These are phyloP conservation scores for Branchellion lobata DNA, from an alignment of 2,888 invertebrate species.

Conservation along the genomic window DNA sequence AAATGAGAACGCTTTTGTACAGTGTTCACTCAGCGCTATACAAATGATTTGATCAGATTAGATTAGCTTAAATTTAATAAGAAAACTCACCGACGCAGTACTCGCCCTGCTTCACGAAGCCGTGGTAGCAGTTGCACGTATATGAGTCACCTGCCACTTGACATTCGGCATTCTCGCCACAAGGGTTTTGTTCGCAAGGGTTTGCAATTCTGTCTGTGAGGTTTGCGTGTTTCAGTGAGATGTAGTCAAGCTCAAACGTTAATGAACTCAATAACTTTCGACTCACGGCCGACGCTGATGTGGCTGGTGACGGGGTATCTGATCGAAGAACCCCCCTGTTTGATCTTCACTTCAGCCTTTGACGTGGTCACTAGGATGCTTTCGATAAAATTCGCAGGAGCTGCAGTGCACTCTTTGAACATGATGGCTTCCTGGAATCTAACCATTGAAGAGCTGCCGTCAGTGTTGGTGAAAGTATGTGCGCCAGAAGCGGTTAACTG, in stretches of 20 bases:
- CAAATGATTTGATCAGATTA: too few species aligned
- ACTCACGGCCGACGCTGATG: not conserved
- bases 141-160: not conserved
- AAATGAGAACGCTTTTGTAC: too few species aligned
- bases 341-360: not conserved
- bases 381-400: not conserved
- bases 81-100: not conserved
- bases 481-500: not conserved
- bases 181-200: not conserved
- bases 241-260: too few species aligned
- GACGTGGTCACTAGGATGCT: not conserved
- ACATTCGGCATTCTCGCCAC: not conserved
- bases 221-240: too few species aligned
- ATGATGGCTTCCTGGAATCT: not conserved
- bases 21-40: too few species aligned
- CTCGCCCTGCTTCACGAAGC: not conserved
- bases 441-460: not conserved
- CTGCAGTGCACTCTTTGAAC: not conserved
- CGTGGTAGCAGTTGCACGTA: not conserved
- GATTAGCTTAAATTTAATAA: too few species aligned
- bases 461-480: not conserved
- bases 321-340: not conserved
- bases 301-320: not conserved
- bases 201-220: not conserved
- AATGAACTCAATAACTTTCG: not conserved